Evolutionary conservation across 2,113 vertebrate genomes (phyloP).

Genomic region (Megaceryle maxima): DNA sequence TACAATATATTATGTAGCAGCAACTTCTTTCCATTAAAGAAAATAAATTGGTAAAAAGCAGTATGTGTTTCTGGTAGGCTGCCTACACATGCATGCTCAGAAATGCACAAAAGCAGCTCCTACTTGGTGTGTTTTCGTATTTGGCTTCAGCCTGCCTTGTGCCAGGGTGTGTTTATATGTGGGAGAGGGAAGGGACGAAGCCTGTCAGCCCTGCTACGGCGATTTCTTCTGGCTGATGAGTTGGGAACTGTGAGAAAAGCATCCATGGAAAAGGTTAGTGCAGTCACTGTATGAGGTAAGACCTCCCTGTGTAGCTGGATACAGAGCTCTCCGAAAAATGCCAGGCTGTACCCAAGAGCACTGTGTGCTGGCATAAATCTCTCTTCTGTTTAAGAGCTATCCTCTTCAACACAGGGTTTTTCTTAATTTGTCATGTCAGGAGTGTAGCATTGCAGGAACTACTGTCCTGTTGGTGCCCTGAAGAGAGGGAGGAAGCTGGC

Average conservation of each 20-base stretch:
- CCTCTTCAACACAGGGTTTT: neutral
- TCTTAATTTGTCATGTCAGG: neutral
- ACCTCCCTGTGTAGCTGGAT: neutral
- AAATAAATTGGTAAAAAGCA: neutral
- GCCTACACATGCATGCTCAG: neutral
- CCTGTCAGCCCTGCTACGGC: neutral
- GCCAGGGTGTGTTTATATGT: neutral
- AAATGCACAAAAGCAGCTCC: neutral
- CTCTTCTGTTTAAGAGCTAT: neutral
- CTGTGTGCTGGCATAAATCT: neutral
- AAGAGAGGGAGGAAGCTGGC: neutral
- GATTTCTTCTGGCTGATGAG: neutral
- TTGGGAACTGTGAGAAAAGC: neutral
- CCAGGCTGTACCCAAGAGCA: neutral
- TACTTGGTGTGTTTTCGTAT: neutral
- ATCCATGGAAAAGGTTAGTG: neutral
- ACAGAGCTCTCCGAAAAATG: neutral
- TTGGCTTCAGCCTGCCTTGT: neutral
- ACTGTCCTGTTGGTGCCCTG: neutral
- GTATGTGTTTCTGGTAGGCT: neutral
- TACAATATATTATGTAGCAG: neutral
- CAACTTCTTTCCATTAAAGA: neutral
- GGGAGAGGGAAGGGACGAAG: neutral
- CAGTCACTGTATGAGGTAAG: neutral
- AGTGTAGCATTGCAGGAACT: neutral